A percentile compares a stretch with the other conserved stretches of the same genome.
Evolutionary conservation across 2,113 vertebrate genomes (phyloP).

Genomic region (Corydoras maculifer): DNA sequence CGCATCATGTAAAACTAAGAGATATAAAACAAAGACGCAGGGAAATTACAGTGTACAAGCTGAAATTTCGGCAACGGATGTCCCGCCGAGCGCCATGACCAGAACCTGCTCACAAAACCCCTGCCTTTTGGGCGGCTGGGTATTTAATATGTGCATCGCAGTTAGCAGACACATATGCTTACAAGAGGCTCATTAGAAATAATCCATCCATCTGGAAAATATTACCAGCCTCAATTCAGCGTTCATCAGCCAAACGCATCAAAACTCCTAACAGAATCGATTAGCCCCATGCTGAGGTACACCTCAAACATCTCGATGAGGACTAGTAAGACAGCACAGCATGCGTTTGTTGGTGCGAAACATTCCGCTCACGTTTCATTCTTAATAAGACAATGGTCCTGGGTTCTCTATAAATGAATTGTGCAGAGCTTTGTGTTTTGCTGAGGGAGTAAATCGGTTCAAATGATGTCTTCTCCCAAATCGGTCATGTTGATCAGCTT

Average conservation of each 20-base stretch:
- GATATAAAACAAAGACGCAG: too few species aligned
- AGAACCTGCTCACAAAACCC: not conserved
- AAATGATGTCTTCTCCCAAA: too few species aligned
- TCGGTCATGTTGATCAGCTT: too few species aligned
- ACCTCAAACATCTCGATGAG: not conserved
- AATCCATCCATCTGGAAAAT: constrained; percentile 13
- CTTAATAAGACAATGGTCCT: not conserved
- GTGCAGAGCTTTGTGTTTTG: too few species aligned
- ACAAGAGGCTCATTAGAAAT: constrained; percentile 17
- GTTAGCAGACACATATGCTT: constrained; percentile 12
- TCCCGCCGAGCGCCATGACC: too few species aligned
- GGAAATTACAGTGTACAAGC: too few species aligned
- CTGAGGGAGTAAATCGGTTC: too few species aligned
- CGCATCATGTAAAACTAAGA: too few species aligned
- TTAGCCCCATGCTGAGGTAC: not conserved
- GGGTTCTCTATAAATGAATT: not conserved
- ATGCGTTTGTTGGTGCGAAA: not conserved
- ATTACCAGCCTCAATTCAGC: not conserved
- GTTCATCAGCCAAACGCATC: constrained; percentile 6
- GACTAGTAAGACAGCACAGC: not conserved
- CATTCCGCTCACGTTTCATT: not conserved
- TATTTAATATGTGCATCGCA: not conserved
- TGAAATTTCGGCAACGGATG: too few species aligned
- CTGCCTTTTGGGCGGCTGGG: not conserved
- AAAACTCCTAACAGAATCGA: too few species aligned